phyloP scores from a whole-genome alignment of 2,113 vertebrate species.

The Cricetomys ansorgei region DNA sequence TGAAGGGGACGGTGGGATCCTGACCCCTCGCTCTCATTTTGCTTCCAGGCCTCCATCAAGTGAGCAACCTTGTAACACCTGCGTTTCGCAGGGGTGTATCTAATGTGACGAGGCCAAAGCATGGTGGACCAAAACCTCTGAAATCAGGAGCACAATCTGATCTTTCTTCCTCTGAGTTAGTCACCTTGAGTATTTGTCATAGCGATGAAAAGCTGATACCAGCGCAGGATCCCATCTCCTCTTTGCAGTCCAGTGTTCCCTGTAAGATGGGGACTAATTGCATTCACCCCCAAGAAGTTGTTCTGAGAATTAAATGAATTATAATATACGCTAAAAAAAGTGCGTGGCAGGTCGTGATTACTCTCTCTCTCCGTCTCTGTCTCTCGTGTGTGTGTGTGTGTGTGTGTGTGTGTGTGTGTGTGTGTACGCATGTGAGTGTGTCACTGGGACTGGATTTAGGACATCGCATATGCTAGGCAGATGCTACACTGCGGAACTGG shows the following conservation, averaged over 20 bases:
- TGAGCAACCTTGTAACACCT: neutral
- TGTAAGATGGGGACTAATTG: neutral
- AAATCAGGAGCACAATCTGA: neutral
- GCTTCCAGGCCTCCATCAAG: neutral
- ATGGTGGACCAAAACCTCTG: too few relatives aligned
- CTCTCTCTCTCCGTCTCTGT: neutral
- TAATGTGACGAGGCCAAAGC: neutral
- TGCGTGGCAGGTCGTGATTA: neutral
- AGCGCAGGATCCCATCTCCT: neutral
- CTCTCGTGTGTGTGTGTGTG: neutral
- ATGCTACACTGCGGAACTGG: too few relatives aligned
- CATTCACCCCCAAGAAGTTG: neutral
- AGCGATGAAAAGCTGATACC: neutral
- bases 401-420: neutral
- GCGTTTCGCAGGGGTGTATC: neutral
- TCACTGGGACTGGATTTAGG: neutral
- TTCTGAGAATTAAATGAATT: slow-evolving; percentile 18
- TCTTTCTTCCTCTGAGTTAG: neutral
- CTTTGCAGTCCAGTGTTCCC: neutral
- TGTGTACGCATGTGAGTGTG: neutral
- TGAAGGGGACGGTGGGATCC: neutral
- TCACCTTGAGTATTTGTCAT: neutral
- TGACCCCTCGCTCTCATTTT: neutral
- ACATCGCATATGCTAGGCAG: neutral
- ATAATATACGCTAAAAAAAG: neutral